Evolutionary conservation across 2,113 vertebrate species (phyloP), one percentile per base, ranked within the genome.

Genomic region (Oryzias melastigma): DNA sequence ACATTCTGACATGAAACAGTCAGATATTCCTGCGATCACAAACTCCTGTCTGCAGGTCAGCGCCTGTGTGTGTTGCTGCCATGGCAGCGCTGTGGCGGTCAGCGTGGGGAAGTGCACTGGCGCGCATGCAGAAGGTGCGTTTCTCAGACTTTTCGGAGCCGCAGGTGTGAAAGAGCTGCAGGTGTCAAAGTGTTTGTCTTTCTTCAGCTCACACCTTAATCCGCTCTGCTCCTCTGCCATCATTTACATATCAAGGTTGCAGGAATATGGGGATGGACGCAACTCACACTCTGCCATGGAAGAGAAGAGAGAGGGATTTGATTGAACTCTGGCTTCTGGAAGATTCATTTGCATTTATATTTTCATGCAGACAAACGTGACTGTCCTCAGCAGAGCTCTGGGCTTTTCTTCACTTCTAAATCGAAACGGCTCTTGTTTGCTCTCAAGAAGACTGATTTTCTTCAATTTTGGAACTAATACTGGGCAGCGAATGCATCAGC

Each of bases 221-320:
- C 46, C 14, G 12, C 65, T 61, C 71, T 17, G 43, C 43, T 16
- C 67, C 15, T 49, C 13, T 12, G 6, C 56, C 40, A 60, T 66
- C 20, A 69, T 79, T 80, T 78, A 4, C 66, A 81, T 72, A 69
- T 71, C 14, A 54, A 61, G 62, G 49, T 59, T 58, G 54, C 53
- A 27, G 52, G 56, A 62, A 58, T 46, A 43, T 43, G 55, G 41
- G 59, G 73, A 62, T 56, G 54, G 60, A 78, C 49, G 19, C 4
- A 49, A 71, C 52, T 60, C 61, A 43, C 47, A 56, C 19, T 58
- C 42, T 22, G 45, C 25, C 17, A 44, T 35, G 66, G 63, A 62
- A 44, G 14, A 47, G 15, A 42, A 52, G 24, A 68, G 62, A 59
- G 54, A 52, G 20, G 53, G 55, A 53, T 65, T 61, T 71, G 52